These are phyloP conservation scores for Anagyrus pseudococci DNA, from an alignment of 2,888 invertebrate genomes.

Conservation along the genomic window DNA sequence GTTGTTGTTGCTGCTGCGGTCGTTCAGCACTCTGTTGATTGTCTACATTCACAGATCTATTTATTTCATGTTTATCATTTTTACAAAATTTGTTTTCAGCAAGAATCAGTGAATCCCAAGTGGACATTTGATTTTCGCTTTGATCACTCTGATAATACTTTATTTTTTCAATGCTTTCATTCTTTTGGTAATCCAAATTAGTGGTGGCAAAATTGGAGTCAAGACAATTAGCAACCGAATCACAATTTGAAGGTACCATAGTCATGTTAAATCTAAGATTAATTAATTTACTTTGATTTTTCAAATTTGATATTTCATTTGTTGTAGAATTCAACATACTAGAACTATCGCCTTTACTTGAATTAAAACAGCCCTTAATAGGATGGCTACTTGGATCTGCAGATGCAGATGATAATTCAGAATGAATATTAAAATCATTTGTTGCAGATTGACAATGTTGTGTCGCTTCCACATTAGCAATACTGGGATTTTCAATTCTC, in stretches of 20 bases:
- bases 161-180: neutral
- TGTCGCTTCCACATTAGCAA: too few species aligned
- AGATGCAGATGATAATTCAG: too few species aligned
- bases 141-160: conserved; percentile 20
- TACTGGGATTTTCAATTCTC: too few species aligned
- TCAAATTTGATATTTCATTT: conserved; percentile 17
- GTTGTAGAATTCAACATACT: neutral
- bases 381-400: neutral
- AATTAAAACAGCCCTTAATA: conserved; percentile 15
- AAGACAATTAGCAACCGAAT: too few species aligned
- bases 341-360: neutral
- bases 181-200: conserved; percentile 4
- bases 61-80: neutral
- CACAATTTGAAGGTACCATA: too few species aligned
- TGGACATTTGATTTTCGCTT: conserved; percentile 21
- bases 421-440: too few species aligned
- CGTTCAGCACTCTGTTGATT: neutral
- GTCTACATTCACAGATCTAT: neutral
- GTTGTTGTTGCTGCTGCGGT: too few species aligned
- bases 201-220: neutral
- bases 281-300: too few species aligned
- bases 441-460: too few species aligned
- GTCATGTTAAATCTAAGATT: too few species aligned
- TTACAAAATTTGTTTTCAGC: neutral
- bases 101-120: too few species aligned